Percentiles rank a stretch among this genome's conserved stretches.
Evolutionary conservation across 2,888 invertebrate species (phyloP).

Genomic region (Vandiemenella viatica): DNA sequence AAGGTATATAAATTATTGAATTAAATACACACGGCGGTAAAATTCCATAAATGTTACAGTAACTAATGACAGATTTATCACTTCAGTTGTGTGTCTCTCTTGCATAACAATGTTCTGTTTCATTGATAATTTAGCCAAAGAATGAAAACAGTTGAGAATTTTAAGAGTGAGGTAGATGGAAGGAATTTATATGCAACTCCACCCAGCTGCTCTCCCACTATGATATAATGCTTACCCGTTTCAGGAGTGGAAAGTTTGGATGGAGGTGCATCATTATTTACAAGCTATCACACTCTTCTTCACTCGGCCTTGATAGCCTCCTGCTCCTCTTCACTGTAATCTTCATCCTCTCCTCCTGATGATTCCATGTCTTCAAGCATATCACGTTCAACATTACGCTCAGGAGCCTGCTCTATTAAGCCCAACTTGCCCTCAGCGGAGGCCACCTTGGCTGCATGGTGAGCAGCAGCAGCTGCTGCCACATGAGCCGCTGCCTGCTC

Average conservation of each 20-base stretch:
- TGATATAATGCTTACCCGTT: conserved; percentile 1
- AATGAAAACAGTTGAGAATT: not conserved
- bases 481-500: conserved; percentile 45
- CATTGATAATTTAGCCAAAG: too few species aligned
- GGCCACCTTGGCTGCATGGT: conserved; percentile 63
- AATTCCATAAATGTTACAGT: too few species aligned
- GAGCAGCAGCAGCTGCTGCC: conserved; percentile 39
- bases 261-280: not conserved
- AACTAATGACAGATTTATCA: too few species aligned
- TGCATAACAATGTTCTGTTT: too few species aligned
- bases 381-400: conserved; percentile 21
- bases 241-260: conserved; percentile 1
- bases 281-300: conserved; percentile 2
- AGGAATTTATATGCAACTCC: conserved; percentile 29
- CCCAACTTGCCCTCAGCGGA: conserved; percentile 29
- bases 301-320: conserved; percentile 32
- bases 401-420: conserved; percentile 8
- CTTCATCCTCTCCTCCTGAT: conserved; percentile 36
- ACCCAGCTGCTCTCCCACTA: conserved; percentile 1
- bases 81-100: too few species aligned
- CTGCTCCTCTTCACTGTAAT: conserved; percentile 34
- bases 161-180: conserved; percentile 40
- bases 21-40: too few species aligned
- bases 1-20: too few species aligned
- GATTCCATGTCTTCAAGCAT: conserved; percentile 36